These are phyloP conservation scores for Hypotaenidia okinawae DNA, from an alignment of 2,797 vertebrate species.

Conservation along the genomic window DNA sequence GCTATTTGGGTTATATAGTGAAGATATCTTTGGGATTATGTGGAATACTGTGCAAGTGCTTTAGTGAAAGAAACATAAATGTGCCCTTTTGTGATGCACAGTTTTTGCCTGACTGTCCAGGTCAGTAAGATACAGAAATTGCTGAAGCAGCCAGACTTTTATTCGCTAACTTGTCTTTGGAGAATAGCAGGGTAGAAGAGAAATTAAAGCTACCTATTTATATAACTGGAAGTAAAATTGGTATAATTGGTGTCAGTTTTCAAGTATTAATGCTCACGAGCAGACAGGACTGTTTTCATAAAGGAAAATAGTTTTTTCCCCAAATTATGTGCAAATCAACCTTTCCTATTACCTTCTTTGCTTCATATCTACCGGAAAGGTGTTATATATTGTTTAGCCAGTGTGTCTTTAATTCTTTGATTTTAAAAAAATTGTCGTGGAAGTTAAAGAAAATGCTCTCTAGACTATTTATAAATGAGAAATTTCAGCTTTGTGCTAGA, in stretches of 20 bases:
- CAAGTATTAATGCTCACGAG: background rate
- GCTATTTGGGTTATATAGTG: background rate
- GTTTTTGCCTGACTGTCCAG: background rate
- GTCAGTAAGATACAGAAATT: background rate
- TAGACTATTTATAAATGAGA: background rate
- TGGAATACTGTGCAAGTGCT: background rate
- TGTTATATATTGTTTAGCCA: background rate
- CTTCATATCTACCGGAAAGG: background rate
- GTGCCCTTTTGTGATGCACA: background rate
- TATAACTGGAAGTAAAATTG: background rate
- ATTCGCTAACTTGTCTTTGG: background rate
- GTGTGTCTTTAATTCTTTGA: background rate
- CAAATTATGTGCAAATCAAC: background rate
- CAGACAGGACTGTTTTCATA: background rate
- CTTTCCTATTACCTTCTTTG: background rate
- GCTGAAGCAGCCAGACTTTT: background rate
- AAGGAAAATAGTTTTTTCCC: background rate
- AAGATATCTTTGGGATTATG: background rate
- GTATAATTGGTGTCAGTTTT: background rate
- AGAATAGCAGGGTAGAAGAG: background rate
- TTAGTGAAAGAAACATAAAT: background rate
- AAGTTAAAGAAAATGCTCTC: background rate
- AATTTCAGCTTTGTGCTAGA: background rate
- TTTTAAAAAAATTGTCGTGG: background rate
- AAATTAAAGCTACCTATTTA: background rate